Evolutionary conservation across 2,797 vertebrate species (phyloP).

Genomic region (Octomys mimax): DNA sequence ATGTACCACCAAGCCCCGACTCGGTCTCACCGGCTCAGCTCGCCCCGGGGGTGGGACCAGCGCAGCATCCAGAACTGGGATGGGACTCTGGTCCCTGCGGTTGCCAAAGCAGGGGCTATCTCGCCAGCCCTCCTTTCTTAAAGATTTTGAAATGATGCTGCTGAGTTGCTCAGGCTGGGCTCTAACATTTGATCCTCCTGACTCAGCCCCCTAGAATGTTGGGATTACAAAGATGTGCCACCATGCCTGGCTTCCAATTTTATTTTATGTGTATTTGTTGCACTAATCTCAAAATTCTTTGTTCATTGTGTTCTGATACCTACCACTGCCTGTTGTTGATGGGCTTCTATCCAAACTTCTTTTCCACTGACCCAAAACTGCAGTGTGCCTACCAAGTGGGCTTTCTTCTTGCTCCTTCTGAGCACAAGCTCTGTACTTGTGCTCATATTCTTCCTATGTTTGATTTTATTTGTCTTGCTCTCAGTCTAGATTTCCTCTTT

Average conservation of each 20-base stretch:
- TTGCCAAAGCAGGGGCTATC: neutral
- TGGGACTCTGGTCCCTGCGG: no score
- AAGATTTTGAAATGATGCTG: no score
- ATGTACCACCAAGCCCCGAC: no score
- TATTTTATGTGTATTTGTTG: neutral
- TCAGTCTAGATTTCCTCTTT: neutral
- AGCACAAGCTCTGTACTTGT: fast-evolving
- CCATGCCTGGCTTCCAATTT: neutral
- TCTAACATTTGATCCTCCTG: neutral
- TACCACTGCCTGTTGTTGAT: no score
- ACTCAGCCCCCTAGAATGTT: neutral
- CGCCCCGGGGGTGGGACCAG: no score
- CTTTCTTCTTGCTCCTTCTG: neutral
- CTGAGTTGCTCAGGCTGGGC: neutral
- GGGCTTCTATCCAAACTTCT: neutral
- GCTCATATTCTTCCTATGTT: neutral
- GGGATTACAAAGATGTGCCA: neutral
- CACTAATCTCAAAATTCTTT: neutral
- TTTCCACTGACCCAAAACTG: neutral
- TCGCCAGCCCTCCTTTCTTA: no score
- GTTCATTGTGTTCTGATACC: neutral
- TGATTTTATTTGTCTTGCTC: neutral
- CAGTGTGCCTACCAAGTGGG: neutral
- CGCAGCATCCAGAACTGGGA: no score
- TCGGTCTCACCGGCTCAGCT: no score